These are phyloP conservation scores for Chelon labrosus DNA, from an alignment of 2,797 vertebrate species.

Conservation along the genomic window DNA sequence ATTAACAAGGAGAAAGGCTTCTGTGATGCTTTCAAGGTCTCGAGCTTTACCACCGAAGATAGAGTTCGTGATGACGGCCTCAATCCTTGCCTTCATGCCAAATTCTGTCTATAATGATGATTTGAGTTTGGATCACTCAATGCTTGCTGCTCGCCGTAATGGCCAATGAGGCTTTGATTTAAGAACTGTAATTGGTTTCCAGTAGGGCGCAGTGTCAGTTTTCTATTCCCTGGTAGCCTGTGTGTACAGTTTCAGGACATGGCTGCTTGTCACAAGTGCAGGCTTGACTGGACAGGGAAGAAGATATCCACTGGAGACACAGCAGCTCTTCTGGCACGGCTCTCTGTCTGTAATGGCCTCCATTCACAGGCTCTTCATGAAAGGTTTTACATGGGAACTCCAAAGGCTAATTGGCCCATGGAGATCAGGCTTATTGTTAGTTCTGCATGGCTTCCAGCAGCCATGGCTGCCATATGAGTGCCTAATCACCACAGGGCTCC, in stretches of 20 bases:
- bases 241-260: slow-evolving; percentile 73
- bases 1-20: slow-evolving; percentile 32
- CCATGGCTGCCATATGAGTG: slow-evolving; percentile 81
- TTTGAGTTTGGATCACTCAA: slow-evolving; percentile 67
- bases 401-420: slow-evolving; percentile 86
- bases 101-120: slow-evolving; percentile 66
- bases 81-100: slow-evolving; percentile 35
- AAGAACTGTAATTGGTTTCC: slow-evolving; percentile 78
- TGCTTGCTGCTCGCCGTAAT: slow-evolving; percentile 62
- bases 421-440: slow-evolving; percentile 87
- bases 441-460: slow-evolving; percentile 83
- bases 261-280: slow-evolving; percentile 78
- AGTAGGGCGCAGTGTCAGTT: slow-evolving; percentile 67
- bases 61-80: slow-evolving; percentile 37
- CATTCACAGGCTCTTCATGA: slow-evolving; percentile 81
- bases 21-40: slow-evolving; percentile 25
- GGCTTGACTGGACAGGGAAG: slow-evolving; percentile 80
- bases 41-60: slow-evolving; percentile 21
- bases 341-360: slow-evolving; percentile 80
- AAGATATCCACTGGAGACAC: slow-evolving; percentile 79
- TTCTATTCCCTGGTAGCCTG: slow-evolving; percentile 66
- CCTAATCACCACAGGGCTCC: slow-evolving; percentile 82
- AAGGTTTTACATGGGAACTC: slow-evolving; percentile 86
- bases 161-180: slow-evolving; percentile 72
- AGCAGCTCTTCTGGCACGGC: slow-evolving; percentile 67